Base-by-base conservation (phyloP, 2,797 vertebrate species). In the Cyclura pinguis region DNA sequence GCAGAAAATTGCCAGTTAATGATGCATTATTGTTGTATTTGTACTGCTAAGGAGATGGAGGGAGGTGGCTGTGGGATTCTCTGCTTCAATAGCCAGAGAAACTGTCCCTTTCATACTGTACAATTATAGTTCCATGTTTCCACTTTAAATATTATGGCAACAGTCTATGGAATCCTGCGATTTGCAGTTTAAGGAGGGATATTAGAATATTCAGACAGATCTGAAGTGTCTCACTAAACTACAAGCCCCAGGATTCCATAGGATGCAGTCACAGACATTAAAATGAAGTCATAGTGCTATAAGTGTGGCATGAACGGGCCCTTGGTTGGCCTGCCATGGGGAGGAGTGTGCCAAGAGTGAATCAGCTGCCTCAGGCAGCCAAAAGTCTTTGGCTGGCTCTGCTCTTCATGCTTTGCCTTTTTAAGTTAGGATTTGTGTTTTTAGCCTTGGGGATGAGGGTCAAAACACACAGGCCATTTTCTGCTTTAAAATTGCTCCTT, bases 381-480 rank as follows among this genome's bases (percentile, higher is more conserved):
- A 38, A 24, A 76, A 10, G 29, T 10, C 69, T 72, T 72, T 2
- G 35, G 7, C 35, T 7, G 38, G 73, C 18, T 76, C 69, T 24
- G 0, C 29, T 32, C 67, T 32, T 3, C 67, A 69, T 69, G 29
- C 67, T 69, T 32, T 32, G 67, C 67, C 20, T 24, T 67, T 20
- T 84, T 76, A 80, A 92, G 92, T 93, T 83, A 50, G 16, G 0
- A 27, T 0, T 52, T 35, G 42, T 42, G 5, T 88, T 57, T 6
- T 83, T 89, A 52, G 0, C 81, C 55, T 7, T 16, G 7, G 47
- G 29, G 29, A 72, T 29, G 13, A 18, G 32, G 42, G 6, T 78
- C 90, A 93, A 67, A 47, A 85, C 13, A 59, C 27, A 83, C 90
- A 29, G 4, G 83, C n/a, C 73, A 94, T 88, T 92, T 93, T 86